Conservation (phyloP, 1,140 invertebrate genomes). For the Euborellia annulipes region DNA sequence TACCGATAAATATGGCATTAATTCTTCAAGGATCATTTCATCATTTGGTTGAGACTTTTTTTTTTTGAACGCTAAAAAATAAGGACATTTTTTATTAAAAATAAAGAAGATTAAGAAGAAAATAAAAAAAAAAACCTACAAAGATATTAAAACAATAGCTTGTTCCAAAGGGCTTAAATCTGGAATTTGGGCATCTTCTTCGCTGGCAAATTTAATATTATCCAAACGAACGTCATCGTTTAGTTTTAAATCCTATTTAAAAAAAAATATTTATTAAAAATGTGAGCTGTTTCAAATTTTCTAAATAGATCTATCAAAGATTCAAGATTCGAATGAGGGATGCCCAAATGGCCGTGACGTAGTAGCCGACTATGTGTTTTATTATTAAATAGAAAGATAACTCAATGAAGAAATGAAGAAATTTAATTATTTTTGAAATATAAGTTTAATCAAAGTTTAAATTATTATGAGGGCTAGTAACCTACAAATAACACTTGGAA, state of each 20-base stretch:
- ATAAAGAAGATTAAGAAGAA: conserved; percentile 10
- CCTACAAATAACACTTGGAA: background rate
- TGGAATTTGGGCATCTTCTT: conserved; percentile 31
- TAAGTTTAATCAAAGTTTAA: background rate
- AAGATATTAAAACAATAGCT: conserved; percentile 51
- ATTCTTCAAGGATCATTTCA: conserved; percentile 59
- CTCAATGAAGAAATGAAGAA: background rate
- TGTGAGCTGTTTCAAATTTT: background rate
- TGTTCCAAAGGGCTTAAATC: conserved; percentile 59
- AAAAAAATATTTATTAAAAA: conserved; percentile 3
- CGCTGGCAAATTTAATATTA: conserved; percentile 51
- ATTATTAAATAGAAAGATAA: background rate
- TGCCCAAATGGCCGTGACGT: too few relatives aligned
- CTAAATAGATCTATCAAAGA: background rate
- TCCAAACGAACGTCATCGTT: conserved; percentile 75
- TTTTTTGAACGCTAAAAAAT: conserved; percentile 37
- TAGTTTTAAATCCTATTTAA: conserved; percentile 39
- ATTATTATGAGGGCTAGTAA: too few relatives aligned
- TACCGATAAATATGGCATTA: conserved; percentile 58
- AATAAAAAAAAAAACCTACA: conserved; percentile 34
- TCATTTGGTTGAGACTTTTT: conserved; percentile 58
- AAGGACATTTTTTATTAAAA: conserved; percentile 13
- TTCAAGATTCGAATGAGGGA: background rate
- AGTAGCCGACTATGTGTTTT: conserved; percentile 1
- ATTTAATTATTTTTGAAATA: conserved; percentile 2